phyloP scores from a whole-genome alignment of 2,888 invertebrate species.

The Amblyteles armatorius region DNA sequence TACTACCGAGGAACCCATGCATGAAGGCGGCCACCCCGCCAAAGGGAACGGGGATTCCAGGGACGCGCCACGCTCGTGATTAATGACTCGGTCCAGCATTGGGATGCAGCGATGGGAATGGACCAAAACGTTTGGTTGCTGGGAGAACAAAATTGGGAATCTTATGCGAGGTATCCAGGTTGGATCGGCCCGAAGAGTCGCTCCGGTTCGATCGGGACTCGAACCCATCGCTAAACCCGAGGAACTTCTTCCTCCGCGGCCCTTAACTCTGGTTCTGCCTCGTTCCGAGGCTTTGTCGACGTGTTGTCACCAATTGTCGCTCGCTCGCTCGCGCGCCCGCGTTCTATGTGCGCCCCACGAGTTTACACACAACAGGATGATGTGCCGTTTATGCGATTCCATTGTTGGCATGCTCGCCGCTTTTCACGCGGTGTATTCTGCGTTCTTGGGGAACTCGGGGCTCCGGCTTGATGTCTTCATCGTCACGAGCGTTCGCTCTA shows the following conservation, averaged over 20 bases:
- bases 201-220: slow-evolving; percentile 47
- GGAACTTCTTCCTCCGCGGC: slow-evolving; percentile 56
- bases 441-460: slow-evolving; percentile 32
- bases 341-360: slow-evolving; percentile 78
- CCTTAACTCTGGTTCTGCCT: slow-evolving; percentile 69
- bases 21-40: slow-evolving; percentile 46
- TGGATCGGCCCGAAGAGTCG: neutral
- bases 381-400: slow-evolving; percentile 80
- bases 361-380: slow-evolving; percentile 83
- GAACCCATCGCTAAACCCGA: slow-evolving; percentile 66
- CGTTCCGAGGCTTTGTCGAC: slow-evolving; percentile 77
- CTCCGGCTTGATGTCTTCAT: slow-evolving; percentile 64
- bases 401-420: slow-evolving; percentile 74
- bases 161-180: neutral
- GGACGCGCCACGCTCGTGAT: slow-evolving; percentile 78
- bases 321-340: slow-evolving; percentile 52
- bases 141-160: slow-evolving; percentile 27
- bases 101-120: slow-evolving; percentile 68
- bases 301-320: slow-evolving; percentile 82
- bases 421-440: slow-evolving; percentile 47
- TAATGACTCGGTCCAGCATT: slow-evolving; percentile 78
- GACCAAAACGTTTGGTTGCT: slow-evolving; percentile 38
- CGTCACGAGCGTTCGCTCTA: slow-evolving; percentile 12
- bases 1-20: slow-evolving; percentile 42
- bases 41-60: slow-evolving; percentile 72